A percentile compares a stretch with the other conserved stretches of the same genome.
Evolutionary conservation across 2,113 vertebrate genomes (phyloP).

Genomic region (Cranoglanis bouderius): DNA sequence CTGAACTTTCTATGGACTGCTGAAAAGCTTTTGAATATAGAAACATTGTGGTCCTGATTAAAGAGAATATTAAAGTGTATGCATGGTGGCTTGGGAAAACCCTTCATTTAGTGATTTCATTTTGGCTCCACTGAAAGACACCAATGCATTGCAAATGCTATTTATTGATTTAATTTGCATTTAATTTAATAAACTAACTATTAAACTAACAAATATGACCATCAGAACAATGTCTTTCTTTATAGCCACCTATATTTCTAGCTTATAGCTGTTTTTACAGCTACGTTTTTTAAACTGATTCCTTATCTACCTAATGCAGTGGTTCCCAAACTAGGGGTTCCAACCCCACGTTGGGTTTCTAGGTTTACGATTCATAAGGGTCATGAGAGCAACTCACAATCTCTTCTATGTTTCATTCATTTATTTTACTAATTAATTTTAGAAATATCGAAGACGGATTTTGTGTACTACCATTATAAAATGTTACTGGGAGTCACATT

Average conservation of each 20-base stretch:
- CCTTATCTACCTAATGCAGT: background rate
- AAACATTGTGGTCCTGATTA: background rate
- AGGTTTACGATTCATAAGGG: background rate
- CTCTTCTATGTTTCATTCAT: background rate
- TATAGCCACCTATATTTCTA: background rate
- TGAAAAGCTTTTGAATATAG: background rate
- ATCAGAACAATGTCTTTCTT: background rate
- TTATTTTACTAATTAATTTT: background rate
- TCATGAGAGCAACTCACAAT: background rate
- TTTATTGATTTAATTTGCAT: background rate
- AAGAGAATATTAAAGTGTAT: background rate
- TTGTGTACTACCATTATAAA: background rate
- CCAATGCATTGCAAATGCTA: background rate
- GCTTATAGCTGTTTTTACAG: background rate
- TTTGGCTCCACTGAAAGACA: background rate
- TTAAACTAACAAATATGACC: background rate
- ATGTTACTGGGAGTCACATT: background rate
- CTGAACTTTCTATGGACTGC: background rate
- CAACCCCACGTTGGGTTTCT: background rate
- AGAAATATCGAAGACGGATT: background rate
- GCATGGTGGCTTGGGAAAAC: background rate
- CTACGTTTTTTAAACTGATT: background rate
- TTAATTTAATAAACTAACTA: background rate
- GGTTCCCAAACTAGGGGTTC: background rate
- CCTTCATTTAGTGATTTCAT: background rate